These are phyloP conservation scores for Invenusta paracnida DNA, from an alignment of 2,888 invertebrate species.

Conservation along the genomic window DNA sequence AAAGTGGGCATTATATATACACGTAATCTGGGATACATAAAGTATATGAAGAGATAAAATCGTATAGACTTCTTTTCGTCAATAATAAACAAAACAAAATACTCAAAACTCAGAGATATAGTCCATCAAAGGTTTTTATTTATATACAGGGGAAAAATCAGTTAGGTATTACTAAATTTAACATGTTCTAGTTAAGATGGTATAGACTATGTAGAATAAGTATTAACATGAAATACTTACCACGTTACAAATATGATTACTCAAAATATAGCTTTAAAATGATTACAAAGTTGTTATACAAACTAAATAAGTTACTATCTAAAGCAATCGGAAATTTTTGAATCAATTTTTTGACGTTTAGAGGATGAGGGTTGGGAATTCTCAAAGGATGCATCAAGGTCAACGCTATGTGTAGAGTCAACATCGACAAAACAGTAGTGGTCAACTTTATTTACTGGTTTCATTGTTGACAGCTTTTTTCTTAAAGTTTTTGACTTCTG, in stretches of 20 bases:
- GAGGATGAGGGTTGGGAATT: background rate
- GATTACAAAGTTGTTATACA: background rate
- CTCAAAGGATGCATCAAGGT: background rate
- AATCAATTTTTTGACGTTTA: background rate
- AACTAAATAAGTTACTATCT: background rate
- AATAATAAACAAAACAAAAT: too few species aligned
- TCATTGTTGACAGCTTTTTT: background rate
- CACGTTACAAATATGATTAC: background rate
- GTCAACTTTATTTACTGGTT: background rate
- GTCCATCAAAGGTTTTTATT: too few species aligned
- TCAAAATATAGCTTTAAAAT: background rate
- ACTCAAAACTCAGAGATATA: too few species aligned
- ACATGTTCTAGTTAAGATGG: too few species aligned
- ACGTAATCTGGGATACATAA: too few species aligned
- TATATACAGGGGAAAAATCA: too few species aligned
- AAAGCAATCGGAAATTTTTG: background rate
- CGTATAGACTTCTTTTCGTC: too few species aligned
- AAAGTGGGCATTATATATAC: too few species aligned
- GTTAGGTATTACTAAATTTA: too few species aligned
- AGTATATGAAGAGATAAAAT: too few species aligned
- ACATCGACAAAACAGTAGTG: background rate
- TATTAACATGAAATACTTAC: background rate
- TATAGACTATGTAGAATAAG: too few species aligned
- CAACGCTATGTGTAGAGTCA: background rate
- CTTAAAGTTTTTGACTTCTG: background rate